phyloP scores from a whole-genome alignment of 1,140 invertebrate species.

The Lordiphosa clarofinis region DNA sequence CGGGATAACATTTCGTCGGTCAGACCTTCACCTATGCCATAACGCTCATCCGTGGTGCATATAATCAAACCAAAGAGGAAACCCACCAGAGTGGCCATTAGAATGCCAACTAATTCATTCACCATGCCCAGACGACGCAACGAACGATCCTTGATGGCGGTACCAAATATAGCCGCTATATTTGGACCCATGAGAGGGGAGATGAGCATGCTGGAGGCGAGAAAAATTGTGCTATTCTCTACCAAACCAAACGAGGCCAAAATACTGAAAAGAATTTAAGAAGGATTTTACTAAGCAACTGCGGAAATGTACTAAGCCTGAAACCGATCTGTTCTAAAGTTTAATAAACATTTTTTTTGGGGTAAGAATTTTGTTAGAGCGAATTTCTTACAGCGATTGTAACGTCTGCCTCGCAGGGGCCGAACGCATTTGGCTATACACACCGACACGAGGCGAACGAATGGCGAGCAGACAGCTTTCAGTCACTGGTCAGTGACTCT shows the following conservation, averaged over 20 bases:
- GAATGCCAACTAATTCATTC: constrained; percentile 85
- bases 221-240: constrained; percentile 87
- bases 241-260: constrained; percentile 86
- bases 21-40: constrained; percentile 83
- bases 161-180: constrained; percentile 87
- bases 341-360: no score
- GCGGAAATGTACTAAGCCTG: no score
- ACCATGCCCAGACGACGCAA: constrained; percentile 83
- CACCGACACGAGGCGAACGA: no score
- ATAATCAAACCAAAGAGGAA: constrained; percentile 86
- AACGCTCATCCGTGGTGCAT: constrained; percentile 82
- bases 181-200: constrained; percentile 90
- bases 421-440: no score
- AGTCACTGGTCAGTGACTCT: no score
- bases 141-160: constrained; percentile 84
- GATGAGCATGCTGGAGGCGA: constrained; percentile 89
- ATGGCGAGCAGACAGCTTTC: no score
- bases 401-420: no score
- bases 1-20: constrained; percentile 86
- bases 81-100: constrained; percentile 83
- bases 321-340: no score
- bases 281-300: no score
- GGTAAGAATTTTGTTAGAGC: no score
- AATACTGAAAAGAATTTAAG: constrained; percentile 56
- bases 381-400: no score